phyloP scores from a whole-genome alignment of 2,888 invertebrate species.

The Hecatera dysodea region DNA sequence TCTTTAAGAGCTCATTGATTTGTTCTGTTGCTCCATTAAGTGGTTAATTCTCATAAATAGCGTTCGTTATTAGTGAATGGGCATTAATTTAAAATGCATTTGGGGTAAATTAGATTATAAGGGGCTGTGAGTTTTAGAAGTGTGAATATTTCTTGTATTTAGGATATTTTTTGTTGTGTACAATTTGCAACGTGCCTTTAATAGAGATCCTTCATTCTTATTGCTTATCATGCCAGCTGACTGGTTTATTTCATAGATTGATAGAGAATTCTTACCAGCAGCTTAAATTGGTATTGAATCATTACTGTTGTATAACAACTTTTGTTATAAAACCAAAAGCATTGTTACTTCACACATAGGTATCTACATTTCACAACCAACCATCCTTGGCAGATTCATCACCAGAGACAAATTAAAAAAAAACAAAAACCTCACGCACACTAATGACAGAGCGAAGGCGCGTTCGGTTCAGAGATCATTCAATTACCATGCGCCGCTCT shows the following conservation, averaged over 20 bases:
- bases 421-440: conserved; percentile 63
- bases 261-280: too few relatives aligned
- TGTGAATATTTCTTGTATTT: conserved; percentile 38
- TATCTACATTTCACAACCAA: conserved; percentile 61
- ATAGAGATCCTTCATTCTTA: not conserved
- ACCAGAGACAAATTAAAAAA: conserved; percentile 68
- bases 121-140: conserved; percentile 46
- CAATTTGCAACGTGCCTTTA: conserved; percentile 6
- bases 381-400: conserved; percentile 66
- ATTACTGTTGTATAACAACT: conserved; percentile 9
- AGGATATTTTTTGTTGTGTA: conserved; percentile 12
- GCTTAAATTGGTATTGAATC: not conserved
- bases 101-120: conserved; percentile 63
- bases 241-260: not conserved
- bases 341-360: conserved; percentile 41
- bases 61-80: conserved; percentile 74
- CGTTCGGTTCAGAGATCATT: conserved; percentile 69
- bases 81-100: conserved; percentile 76
- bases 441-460: conserved; percentile 76
- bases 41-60: conserved; percentile 83
- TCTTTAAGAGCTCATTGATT: conserved; percentile 84
- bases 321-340: conserved; percentile 25
- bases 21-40: conserved; percentile 82
- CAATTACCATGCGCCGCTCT: conserved; percentile 81
- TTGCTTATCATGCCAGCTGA: not conserved